Evolutionary conservation across 2,113 vertebrate species (phyloP), one percentile per base, ranked within the genome.

Genomic region (Sarotherodon lohbergeri): DNA sequence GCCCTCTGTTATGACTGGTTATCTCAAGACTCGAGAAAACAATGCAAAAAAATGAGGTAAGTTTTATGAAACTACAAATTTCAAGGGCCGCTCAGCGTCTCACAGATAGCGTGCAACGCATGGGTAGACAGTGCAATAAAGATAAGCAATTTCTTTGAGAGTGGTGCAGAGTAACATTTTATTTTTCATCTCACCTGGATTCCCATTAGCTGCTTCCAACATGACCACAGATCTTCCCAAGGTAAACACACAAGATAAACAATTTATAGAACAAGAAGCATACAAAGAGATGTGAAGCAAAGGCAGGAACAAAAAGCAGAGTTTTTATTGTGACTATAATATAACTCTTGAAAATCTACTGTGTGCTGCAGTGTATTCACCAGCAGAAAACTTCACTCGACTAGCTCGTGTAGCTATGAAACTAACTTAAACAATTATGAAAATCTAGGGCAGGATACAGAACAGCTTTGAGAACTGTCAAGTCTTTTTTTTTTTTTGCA

Each of bases 161-260:
- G 71, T 50, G 27, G 16, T 78, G 71, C 46, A 78, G 27, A 78
- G 39, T 10, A 57, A 79, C 79, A 41, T 84, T 80, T 73, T 11
- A 27, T 61, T 82, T 80, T 57, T 89, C 50, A 61, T 85, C n/a
- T 81, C 68, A 89, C 83, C 86, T 91, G 87, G 57, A 91, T 84
- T 81, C 84, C 63, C 63, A 83, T 90, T 86, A 83, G 68, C 68
- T 68, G 48, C 81, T 54, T 82, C 82, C 12, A 39, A 90, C 84
- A 52, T 81, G 85, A n/a, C 66, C 17, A 4, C 59, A 36, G 50
- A 84, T 83, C 76, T 56, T 84, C 32, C 19, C 1, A 7, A 19
- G n/a, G 41, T 48, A 68, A 81, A 82, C 76, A 56, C 63, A 34
- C 7, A 4, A 32, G 43, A 50, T 50, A 78, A 78, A 50, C 14